Conservation (phyloP, 2,888 invertebrate species). For the Amphipyra tragopoginis region DNA sequence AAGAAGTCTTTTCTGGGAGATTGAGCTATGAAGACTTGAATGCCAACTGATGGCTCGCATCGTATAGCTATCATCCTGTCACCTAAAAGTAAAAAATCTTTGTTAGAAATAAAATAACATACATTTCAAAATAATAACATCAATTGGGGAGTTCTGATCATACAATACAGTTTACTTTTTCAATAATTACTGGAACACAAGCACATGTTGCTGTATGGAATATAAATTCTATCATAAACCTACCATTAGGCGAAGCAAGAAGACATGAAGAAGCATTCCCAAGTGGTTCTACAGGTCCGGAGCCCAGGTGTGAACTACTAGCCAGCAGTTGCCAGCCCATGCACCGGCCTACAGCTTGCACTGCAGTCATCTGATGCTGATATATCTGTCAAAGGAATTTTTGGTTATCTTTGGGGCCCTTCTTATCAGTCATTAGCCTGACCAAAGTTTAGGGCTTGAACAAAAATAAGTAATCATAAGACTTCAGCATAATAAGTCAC, state of each 20-base stretch:
- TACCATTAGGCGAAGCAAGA: slow-evolving; percentile 96
- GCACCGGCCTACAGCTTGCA: slow-evolving; percentile 96
- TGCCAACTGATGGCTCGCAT: slow-evolving; percentile 96
- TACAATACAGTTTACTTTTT: too few relatives aligned
- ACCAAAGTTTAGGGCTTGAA: background rate
- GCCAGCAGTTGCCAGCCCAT: slow-evolving; percentile 99
- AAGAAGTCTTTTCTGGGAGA: slow-evolving; percentile 97
- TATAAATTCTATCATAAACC: slow-evolving; percentile 2
- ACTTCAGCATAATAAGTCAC: slow-evolving; percentile 6
- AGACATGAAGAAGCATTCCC: slow-evolving; percentile 98
- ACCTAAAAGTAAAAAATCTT: slow-evolving; percentile 73
- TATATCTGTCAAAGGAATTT: slow-evolving; percentile 92
- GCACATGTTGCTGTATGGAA: background rate
- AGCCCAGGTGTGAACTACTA: slow-evolving; percentile 96
- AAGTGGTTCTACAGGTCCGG: slow-evolving; percentile 96
- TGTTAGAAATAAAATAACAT: slow-evolving; percentile 8
- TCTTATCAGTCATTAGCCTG: slow-evolving; percentile 9
- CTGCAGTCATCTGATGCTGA: slow-evolving; percentile 98
- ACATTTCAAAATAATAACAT: background rate
- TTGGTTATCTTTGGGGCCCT: slow-evolving; percentile 3
- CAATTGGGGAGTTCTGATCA: too few relatives aligned
- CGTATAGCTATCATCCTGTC: slow-evolving; percentile 96
- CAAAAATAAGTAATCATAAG: slow-evolving; percentile 12
- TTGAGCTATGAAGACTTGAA: slow-evolving; percentile 97
- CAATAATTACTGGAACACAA: background rate